These are phyloP conservation scores for Typhlichthys subterraneus DNA, from an alignment of 2,797 vertebrate genomes.

Conservation along the genomic window DNA sequence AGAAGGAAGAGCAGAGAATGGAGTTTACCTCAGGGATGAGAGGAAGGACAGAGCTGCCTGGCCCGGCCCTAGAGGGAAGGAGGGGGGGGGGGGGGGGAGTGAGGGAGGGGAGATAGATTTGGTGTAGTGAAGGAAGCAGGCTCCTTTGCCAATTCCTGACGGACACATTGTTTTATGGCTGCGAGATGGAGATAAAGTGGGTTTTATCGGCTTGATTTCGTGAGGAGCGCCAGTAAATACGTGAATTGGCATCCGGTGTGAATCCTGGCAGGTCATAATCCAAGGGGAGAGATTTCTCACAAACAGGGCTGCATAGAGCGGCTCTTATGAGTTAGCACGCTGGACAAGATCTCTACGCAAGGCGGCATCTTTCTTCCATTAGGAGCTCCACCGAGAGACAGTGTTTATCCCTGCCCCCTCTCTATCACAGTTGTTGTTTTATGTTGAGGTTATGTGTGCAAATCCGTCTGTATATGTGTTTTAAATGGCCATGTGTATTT, in stretches of 20 bases:
- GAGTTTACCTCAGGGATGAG: slow-evolving; percentile 56
- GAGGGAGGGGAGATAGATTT: not conserved
- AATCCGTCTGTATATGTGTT: slow-evolving; percentile 1
- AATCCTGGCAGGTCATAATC: slow-evolving; percentile 41
- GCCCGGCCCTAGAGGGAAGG: slow-evolving; percentile 26
- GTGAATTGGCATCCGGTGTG: slow-evolving; percentile 40
- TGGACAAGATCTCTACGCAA: slow-evolving; percentile 51
- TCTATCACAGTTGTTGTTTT: not conserved
- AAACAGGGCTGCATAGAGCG: slow-evolving; percentile 39
- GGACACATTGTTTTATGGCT: not conserved
- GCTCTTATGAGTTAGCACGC: slow-evolving; percentile 54
- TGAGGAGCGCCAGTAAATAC: slow-evolving; percentile 28
- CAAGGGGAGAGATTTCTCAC: slow-evolving; percentile 34
- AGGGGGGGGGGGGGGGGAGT: slow-evolving; percentile 14
- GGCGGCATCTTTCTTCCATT: slow-evolving; percentile 72
- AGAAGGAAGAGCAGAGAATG: slow-evolving; percentile 29
- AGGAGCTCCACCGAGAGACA: slow-evolving; percentile 50
- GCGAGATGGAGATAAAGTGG: slow-evolving; percentile 7
- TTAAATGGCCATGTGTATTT: slow-evolving; percentile 10
- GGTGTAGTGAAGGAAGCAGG: slow-evolving; percentile 10
- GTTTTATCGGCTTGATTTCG: slow-evolving; percentile 7
- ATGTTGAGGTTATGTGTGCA: not conserved
- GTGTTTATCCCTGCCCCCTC: slow-evolving; percentile 9
- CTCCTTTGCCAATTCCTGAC: slow-evolving; percentile 10
- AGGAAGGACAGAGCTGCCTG: slow-evolving; percentile 41